These are phyloP conservation scores for Tenualosa thibaudeaui DNA, from an alignment of 2,797 vertebrate species.

Conservation along the genomic window DNA sequence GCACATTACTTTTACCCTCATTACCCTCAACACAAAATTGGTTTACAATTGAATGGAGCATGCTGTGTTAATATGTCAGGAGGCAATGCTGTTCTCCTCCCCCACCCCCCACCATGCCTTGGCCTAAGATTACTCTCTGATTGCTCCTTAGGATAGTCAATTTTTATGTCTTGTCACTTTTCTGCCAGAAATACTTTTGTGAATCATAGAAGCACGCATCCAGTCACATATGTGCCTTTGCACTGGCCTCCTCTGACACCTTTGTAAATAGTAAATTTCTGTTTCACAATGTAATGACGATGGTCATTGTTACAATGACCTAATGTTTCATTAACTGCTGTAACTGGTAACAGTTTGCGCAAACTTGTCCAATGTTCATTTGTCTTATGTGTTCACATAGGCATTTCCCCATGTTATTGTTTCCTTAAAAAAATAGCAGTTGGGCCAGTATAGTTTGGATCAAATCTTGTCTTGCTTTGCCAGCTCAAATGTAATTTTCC, in stretches of 20 bases:
- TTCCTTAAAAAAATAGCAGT: conserved; percentile 17
- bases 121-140: background rate
- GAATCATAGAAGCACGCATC: conserved; percentile 61
- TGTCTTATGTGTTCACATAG: background rate
- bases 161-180: conserved; percentile 40
- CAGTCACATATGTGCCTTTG: conserved; percentile 76
- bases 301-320: conserved; percentile 49
- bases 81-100: background rate
- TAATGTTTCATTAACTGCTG: conserved; percentile 60
- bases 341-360: conserved; percentile 68
- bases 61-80: background rate
- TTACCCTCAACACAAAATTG: background rate
- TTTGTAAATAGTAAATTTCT: conserved; percentile 59
- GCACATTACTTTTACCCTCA: background rate
- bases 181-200: conserved; percentile 37
- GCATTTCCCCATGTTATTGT: conserved; percentile 6
- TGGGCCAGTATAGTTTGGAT: conserved; percentile 24
- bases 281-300: conserved; percentile 48
- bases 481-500: background rate
- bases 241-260: conserved; percentile 67
- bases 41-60: background rate
- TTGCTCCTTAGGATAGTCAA: conserved; percentile 1
- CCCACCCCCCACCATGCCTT: background rate
- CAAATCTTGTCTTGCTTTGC: conserved; percentile 11
- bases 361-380: conserved; percentile 57